Evolutionary conservation across 1,140 invertebrate genomes (phyloP).

Genomic region (Anagrus nilaparvatae): DNA sequence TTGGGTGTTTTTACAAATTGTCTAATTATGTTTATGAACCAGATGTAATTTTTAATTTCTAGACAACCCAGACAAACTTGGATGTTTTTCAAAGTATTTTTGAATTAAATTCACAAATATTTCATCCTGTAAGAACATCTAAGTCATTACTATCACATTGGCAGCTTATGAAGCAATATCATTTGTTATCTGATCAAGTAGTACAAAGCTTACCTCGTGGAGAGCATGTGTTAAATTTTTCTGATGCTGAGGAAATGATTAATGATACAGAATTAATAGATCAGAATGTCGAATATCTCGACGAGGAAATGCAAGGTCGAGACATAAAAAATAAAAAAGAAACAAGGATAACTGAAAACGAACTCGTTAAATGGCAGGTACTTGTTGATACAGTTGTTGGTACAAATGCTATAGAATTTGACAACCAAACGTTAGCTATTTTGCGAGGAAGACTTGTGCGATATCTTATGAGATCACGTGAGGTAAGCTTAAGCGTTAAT

Average conservation of each 20-base stretch:
- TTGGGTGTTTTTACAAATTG: neutral
- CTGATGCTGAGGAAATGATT: slow-evolving; percentile 84
- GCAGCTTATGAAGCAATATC: slow-evolving; percentile 88
- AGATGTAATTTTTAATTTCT: slow-evolving; percentile 17
- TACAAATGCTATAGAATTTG: slow-evolving; percentile 67
- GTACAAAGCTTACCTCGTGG: slow-evolving; percentile 53
- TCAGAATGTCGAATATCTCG: slow-evolving; percentile 64
- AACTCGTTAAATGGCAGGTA: slow-evolving; percentile 86
- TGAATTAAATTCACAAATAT: slow-evolving; percentile 71
- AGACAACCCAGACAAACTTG: slow-evolving; percentile 54
- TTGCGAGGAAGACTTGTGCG: slow-evolving; percentile 84
- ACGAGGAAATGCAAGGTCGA: slow-evolving; percentile 55
- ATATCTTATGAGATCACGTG: slow-evolving; percentile 90
- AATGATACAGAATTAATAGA: slow-evolving; percentile 75
- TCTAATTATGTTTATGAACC: neutral
- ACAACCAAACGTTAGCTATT: slow-evolving; percentile 87
- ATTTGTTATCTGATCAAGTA: slow-evolving; percentile 81
- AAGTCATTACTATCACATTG: slow-evolving; percentile 82
- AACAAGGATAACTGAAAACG: slow-evolving; percentile 81
- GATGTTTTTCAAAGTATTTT: slow-evolving; percentile 82
- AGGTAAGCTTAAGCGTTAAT: slow-evolving; percentile 65
- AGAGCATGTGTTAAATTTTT: slow-evolving; percentile 73
- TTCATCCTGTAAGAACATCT: slow-evolving; percentile 78
- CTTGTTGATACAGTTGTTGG: slow-evolving; percentile 82
- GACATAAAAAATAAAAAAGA: slow-evolving; percentile 68